Evolutionary conservation across 1,140 invertebrate genomes (phyloP).

Genomic region (Littorina saxatilis): DNA sequence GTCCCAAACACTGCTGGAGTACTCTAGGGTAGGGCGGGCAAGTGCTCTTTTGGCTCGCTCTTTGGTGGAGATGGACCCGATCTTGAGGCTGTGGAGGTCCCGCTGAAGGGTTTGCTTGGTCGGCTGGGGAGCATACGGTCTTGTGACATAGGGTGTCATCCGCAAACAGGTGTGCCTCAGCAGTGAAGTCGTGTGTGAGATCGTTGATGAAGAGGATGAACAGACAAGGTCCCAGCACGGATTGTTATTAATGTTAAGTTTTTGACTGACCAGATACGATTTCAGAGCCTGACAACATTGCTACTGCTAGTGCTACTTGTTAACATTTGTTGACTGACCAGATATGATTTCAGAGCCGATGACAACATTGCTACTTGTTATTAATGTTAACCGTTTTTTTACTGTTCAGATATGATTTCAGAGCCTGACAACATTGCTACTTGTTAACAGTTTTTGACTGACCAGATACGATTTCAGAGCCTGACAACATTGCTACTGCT

Average conservation of each 20-base stretch:
- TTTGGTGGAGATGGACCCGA: constrained; percentile 6
- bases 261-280: too few relatives aligned
- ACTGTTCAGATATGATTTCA: too few relatives aligned
- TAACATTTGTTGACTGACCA: too few relatives aligned
- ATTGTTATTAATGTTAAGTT: too few relatives aligned
- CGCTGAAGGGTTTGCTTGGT: constrained; percentile 26
- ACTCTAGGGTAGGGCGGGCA: constrained; percentile 41
- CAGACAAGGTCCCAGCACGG: constrained; percentile 45
- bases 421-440: too few relatives aligned
- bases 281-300: too few relatives aligned
- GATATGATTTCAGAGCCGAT: too few relatives aligned
- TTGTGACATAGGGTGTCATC: constrained; percentile 43
- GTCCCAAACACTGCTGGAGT: constrained; percentile 36
- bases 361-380: too few relatives aligned
- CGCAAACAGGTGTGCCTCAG: constrained; percentile 25
- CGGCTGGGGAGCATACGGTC: background rate
- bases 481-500: too few relatives aligned
- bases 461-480: too few relatives aligned
- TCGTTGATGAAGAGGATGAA: constrained; percentile 53
- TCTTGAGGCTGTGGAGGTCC: constrained; percentile 26
- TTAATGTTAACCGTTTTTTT: too few relatives aligned
- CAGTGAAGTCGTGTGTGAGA: background rate
- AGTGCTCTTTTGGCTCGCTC: constrained; percentile 32
- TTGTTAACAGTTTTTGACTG: constrained; percentile 46
- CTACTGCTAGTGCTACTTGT: too few relatives aligned